Conservation (phyloP, 2,888 invertebrate species). For the Chromoteleia sp. region DNA sequence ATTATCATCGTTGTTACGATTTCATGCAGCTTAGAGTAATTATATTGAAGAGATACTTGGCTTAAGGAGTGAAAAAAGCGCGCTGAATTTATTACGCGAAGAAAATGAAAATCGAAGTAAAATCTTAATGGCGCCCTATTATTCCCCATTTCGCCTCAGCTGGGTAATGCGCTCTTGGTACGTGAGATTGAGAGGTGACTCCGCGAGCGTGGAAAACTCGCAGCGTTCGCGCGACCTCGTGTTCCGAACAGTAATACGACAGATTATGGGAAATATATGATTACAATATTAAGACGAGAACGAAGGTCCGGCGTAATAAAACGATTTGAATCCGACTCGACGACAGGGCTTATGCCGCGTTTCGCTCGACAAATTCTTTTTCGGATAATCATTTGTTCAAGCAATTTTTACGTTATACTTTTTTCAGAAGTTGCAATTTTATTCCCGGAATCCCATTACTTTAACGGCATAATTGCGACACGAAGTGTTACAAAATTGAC, state of each 20-base stretch:
- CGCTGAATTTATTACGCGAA: constrained; percentile 34
- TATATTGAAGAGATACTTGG: constrained; percentile 24
- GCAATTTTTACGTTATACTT: constrained; percentile 4
- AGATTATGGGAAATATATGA: constrained; percentile 54
- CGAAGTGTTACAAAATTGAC: constrained; percentile 20
- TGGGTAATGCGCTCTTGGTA: constrained; percentile 47
- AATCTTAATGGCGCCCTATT: constrained; percentile 47
- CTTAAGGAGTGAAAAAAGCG: constrained; percentile 33
- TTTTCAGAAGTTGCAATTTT: neutral
- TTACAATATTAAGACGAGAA: constrained; percentile 50
- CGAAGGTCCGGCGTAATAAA: constrained; percentile 15
- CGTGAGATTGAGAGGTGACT: constrained; percentile 62
- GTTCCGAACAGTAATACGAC: constrained; percentile 59
- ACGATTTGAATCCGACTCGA: constrained; percentile 15
- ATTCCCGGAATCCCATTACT: constrained; percentile 29
- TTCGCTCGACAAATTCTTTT: constrained; percentile 8
- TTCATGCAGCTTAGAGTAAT: constrained; percentile 36
- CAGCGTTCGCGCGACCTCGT: constrained; percentile 53
- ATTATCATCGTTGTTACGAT: constrained; percentile 41
- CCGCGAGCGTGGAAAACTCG: constrained; percentile 64
- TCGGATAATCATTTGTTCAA: constrained; percentile 20
- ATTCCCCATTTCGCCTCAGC: constrained; percentile 33
- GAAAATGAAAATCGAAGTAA: constrained; percentile 51
- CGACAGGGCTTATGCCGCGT: constrained; percentile 9
- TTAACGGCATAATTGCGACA: constrained; percentile 18